Conservation (phyloP, 2,888 invertebrate species). For the Micropterix aruncella region DNA sequence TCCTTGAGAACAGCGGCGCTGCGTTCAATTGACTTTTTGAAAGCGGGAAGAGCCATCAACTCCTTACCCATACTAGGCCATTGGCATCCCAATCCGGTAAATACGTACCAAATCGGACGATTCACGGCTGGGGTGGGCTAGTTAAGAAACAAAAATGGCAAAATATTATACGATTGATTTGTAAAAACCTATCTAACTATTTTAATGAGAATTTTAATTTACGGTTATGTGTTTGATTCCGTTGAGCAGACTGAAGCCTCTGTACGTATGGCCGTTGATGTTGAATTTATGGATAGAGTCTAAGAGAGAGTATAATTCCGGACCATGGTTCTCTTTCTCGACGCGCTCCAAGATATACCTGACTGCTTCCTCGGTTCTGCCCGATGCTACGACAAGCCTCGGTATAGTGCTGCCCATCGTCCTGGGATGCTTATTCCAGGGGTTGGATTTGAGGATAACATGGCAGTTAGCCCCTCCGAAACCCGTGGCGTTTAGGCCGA, state of each 20-base stretch:
- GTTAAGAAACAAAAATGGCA: constrained; percentile 7
- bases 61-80: constrained; percentile 93
- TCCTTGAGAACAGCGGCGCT: constrained; percentile 65
- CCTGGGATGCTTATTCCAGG: constrained; percentile 48
- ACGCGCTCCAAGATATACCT: constrained; percentile 48
- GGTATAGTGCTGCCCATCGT: constrained; percentile 35
- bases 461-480: constrained; percentile 98
- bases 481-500: constrained; percentile 93
- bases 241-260: constrained; percentile 70
- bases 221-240: constrained; percentile 38
- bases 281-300: constrained; percentile 58
- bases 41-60: constrained; percentile 69
- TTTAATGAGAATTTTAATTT: constrained; percentile 9
- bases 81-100: constrained; percentile 97
- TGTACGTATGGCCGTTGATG: constrained; percentile 61
- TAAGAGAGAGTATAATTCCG: constrained; percentile 62
- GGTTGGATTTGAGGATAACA: constrained; percentile 67
- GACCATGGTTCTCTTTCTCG: constrained; percentile 44
- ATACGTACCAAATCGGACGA: constrained; percentile 87
- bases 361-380: constrained; percentile 73
- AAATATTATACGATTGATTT: too few species aligned
- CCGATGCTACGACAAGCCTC: constrained; percentile 64
- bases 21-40: constrained; percentile 62
- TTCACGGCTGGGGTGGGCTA: constrained; percentile 36
- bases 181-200: constrained; percentile 10